These are phyloP conservation scores for Moxostoma hubbsi DNA, from an alignment of 2,797 vertebrate genomes.

Conservation along the genomic window DNA sequence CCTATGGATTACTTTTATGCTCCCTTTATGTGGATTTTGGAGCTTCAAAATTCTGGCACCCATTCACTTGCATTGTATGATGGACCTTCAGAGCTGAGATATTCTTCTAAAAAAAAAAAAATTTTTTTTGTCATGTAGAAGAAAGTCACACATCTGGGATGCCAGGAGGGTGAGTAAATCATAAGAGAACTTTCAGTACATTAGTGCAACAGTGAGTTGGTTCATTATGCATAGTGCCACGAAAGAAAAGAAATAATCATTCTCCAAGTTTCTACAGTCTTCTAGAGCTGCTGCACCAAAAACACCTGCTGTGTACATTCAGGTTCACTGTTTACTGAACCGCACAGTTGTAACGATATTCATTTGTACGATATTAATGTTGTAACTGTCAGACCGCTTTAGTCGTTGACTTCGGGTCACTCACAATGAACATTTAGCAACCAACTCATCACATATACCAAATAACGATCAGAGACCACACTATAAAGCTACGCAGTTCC, in stretches of 20 bases:
- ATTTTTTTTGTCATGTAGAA: too few relatives aligned
- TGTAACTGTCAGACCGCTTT: not conserved
- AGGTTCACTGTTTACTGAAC: not conserved
- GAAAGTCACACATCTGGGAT: too few relatives aligned
- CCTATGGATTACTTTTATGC: too few relatives aligned
- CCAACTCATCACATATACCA: not conserved
- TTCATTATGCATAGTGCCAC: too few relatives aligned
- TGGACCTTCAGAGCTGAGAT: too few relatives aligned
- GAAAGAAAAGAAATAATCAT: not conserved
- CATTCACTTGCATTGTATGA: too few relatives aligned
- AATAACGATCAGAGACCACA: not conserved
- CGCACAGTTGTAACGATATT: not conserved
- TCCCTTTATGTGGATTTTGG: too few relatives aligned
- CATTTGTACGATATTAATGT: not conserved
- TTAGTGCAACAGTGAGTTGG: too few relatives aligned
- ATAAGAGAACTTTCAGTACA: too few relatives aligned
- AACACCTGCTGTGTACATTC: not conserved
- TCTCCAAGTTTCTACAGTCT: not conserved
- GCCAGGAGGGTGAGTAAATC: too few relatives aligned
- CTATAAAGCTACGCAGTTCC: slow-evolving; percentile 69
- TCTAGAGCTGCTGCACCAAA: not conserved
- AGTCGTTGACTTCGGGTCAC: not conserved
- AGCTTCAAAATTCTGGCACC: too few relatives aligned
- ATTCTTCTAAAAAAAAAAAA: too few relatives aligned
- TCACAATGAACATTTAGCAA: slow-evolving; percentile 15